A percentile compares a stretch with the other conserved stretches of the same genome.
Conservation (phyloP, 2,888 invertebrate species). For the Cylloceria caligata region DNA sequence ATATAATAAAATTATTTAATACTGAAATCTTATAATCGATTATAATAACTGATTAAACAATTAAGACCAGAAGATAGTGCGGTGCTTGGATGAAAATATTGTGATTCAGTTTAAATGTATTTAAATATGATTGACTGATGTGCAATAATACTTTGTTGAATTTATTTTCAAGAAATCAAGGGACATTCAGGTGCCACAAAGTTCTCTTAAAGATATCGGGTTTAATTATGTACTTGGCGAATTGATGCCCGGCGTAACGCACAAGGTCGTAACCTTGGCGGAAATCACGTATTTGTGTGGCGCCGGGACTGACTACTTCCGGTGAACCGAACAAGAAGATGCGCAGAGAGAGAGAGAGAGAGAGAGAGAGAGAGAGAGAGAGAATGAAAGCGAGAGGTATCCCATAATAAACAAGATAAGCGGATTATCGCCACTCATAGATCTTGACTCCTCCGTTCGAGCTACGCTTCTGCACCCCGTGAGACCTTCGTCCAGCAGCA, state of each 20-base stretch:
- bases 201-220: not conserved
- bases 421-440: conserved; percentile 50
- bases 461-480: conserved; percentile 13
- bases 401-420: too few species aligned
- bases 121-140: not conserved
- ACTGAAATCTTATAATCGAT: too few species aligned
- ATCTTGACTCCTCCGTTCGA: conserved; percentile 22
- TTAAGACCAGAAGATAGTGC: not conserved
- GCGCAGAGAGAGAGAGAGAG: too few species aligned
- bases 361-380: too few species aligned
- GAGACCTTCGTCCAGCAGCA: not conserved
- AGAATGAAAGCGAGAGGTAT: too few species aligned
- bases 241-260: conserved; percentile 28
- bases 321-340: conserved; percentile 21
- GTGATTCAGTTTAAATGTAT: not conserved
- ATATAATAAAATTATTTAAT: too few species aligned
- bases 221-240: conserved; percentile 43
- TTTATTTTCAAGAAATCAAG: not conserved
- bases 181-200: not conserved
- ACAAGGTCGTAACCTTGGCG: conserved; percentile 14
- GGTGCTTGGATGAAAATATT: not conserved
- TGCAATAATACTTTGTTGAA: not conserved
- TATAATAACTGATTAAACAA: not conserved
- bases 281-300: not conserved
- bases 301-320: conserved; percentile 19